A percentile compares a stretch with the other conserved stretches of the same genome.
These are phyloP conservation scores for Drosophila guanche DNA, from an alignment of 1,140 invertebrate genomes.

Conservation along the genomic window DNA sequence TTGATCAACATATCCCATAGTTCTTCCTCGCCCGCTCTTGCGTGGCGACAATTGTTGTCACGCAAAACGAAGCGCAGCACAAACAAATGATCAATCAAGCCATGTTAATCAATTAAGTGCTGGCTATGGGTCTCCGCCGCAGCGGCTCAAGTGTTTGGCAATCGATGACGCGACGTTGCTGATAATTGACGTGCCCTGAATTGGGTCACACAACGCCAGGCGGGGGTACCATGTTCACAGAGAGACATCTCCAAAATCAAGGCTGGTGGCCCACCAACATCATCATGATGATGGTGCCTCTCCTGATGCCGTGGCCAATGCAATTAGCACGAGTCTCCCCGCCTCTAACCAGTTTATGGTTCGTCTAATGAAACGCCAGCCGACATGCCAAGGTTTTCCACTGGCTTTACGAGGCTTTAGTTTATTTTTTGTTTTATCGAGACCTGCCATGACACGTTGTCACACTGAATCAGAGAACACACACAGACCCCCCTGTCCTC, in stretches of 20 bases:
- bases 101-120: conserved; percentile 66
- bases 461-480: conserved; percentile 32
- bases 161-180: conserved; percentile 60
- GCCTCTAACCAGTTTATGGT: conserved; percentile 39
- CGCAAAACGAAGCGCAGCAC: conserved; percentile 43
- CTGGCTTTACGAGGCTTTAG: neutral
- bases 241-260: no score
- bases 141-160: conserved; percentile 75
- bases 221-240: neutral
- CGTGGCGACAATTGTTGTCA: conserved; percentile 67
- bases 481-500: no score
- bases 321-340: conserved; percentile 39
- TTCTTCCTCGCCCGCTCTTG: neutral
- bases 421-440: conserved; percentile 35
- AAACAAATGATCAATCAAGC: conserved; percentile 81
- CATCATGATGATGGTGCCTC: neutral
- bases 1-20: neutral
- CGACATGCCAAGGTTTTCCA: conserved; percentile 9
- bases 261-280: neutral
- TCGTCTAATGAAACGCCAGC: conserved; percentile 32
- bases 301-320: conserved; percentile 30
- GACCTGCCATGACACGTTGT: conserved; percentile 24
- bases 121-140: conserved; percentile 19
- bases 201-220: conserved; percentile 33
- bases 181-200: conserved; percentile 75